phyloP scores from a whole-genome alignment of 2,113 vertebrate species.

The Nycticebus coucang region DNA sequence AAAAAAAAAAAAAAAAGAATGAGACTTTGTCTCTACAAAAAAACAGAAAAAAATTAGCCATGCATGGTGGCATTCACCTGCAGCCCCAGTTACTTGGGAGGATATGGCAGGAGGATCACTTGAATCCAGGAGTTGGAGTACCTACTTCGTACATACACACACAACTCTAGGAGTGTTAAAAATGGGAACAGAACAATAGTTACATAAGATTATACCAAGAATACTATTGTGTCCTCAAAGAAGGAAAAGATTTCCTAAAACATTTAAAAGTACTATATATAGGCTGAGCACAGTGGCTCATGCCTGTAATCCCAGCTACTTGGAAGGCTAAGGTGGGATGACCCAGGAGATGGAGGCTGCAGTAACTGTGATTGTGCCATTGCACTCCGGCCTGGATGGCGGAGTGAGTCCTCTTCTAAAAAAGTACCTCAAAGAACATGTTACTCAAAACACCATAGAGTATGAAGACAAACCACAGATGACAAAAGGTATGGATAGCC shows the following conservation, averaged over 20 bases:
- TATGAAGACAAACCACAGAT: not conserved
- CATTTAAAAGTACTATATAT: slow-evolving; percentile 1
- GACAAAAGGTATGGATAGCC: not conserved
- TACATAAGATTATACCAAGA: not conserved
- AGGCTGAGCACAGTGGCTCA: too few species aligned
- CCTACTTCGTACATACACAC: not conserved
- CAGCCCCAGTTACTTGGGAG: too few species aligned
- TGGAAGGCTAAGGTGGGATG: too few species aligned
- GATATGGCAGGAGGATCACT: too few species aligned
- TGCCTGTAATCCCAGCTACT: too few species aligned
- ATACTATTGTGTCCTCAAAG: not conserved
- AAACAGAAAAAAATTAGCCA: not conserved
- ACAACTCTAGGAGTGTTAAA: not conserved
- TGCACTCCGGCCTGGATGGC: not conserved
- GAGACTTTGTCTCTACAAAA: not conserved
- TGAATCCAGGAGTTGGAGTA: not conserved
- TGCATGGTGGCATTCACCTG: too few species aligned
- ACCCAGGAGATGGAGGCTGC: too few species aligned
- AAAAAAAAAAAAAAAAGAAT: not conserved
- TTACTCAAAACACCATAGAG: not conserved
- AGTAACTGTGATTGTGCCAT: too few species aligned
- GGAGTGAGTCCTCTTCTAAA: not conserved
- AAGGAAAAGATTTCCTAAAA: not conserved
- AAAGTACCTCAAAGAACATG: not conserved
- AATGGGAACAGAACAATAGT: not conserved